These are phyloP conservation scores for Cercopithecus mona DNA, from an alignment of 2,113 vertebrate species.

Conservation along the genomic window DNA sequence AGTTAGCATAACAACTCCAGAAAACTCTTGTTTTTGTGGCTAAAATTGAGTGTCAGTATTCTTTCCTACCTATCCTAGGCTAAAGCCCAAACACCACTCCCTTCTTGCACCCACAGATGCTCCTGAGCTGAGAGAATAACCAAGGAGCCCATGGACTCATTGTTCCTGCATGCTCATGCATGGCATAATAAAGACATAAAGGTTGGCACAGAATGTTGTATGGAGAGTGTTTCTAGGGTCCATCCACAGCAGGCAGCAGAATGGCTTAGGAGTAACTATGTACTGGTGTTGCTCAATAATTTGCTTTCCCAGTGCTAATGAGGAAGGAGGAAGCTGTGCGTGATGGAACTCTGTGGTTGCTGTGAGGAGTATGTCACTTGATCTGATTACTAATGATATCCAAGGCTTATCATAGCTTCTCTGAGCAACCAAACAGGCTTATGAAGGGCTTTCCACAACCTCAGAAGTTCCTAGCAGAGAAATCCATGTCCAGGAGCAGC, in stretches of 20 bases:
- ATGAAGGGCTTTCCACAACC: neutral
- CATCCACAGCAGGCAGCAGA: neutral
- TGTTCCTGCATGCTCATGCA: neutral
- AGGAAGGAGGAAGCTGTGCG: neutral
- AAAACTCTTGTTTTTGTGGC: neutral
- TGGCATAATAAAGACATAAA: neutral
- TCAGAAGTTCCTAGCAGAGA: neutral
- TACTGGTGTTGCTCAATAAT: neutral
- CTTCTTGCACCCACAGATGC: neutral
- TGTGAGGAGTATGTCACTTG: accelerated
- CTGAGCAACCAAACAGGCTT: neutral
- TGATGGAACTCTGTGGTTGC: neutral
- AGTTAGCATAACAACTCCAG: neutral
- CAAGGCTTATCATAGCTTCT: neutral
- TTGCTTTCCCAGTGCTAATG: neutral
- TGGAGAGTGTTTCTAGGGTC: neutral
- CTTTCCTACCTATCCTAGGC: neutral
- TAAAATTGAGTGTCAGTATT: neutral
- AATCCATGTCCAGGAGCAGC: neutral
- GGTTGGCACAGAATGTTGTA: neutral
- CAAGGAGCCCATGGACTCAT: neutral
- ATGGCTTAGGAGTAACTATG: neutral
- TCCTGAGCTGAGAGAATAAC: neutral
- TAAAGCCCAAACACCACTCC: neutral
- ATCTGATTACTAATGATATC: neutral